A percentile compares a stretch with the other conserved stretches of the same genome.
Evolutionary conservation across 2,888 invertebrate genomes (phyloP).

Genomic region (Lithophane leautieri): DNA sequence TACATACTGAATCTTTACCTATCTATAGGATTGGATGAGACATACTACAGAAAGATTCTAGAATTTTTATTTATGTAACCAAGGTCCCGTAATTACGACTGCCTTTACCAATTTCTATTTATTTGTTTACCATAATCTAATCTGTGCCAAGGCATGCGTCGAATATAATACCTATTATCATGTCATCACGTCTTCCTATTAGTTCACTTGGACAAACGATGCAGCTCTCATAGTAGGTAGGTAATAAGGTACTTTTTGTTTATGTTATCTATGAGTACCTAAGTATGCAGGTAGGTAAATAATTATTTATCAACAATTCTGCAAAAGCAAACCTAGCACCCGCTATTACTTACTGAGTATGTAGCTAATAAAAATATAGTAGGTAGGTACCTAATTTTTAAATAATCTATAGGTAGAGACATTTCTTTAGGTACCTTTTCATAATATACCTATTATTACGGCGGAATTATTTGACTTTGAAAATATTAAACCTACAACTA

Average conservation of each 20-base stretch:
- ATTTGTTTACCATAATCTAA: neutral
- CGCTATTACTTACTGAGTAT: no score
- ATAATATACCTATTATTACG: neutral
- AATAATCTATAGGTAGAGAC: neutral
- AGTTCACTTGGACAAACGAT: neutral
- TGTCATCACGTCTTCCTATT: neutral
- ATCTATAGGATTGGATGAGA: neutral
- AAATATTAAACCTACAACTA: neutral
- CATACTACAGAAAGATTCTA: neutral
- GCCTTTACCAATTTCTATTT: neutral
- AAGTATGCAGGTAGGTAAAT: neutral
- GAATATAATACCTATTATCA: neutral
- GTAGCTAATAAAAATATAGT: neutral
- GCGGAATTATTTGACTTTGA: neutral
- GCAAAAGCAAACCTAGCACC: neutral
- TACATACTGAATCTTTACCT: neutral
- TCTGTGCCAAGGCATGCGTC: neutral
- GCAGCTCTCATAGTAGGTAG: constrained; percentile 3
- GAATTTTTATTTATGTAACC: neutral
- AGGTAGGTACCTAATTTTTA: neutral
- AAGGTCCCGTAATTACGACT: neutral
- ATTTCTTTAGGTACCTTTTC: neutral
- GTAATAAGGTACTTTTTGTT: neutral
- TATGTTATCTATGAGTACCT: neutral
- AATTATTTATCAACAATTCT: neutral